These are phyloP conservation scores for Tonatia bakeri DNA, from an alignment of 2,113 vertebrate genomes.

Conservation along the genomic window DNA sequence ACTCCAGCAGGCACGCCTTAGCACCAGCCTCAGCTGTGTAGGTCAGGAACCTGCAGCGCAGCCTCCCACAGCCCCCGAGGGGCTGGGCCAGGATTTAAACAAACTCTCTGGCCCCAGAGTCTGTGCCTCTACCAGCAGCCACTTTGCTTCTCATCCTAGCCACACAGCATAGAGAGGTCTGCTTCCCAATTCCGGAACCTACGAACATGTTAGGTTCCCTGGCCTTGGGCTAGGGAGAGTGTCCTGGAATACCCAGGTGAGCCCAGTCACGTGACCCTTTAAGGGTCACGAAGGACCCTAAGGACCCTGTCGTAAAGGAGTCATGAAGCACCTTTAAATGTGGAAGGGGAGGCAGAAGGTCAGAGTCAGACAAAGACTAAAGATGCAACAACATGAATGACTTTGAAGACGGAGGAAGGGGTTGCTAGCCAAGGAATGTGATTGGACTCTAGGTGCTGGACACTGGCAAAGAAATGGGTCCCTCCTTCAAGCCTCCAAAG, in stretches of 20 bases:
- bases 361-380: background rate
- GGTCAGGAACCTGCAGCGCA: background rate
- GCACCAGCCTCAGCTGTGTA: background rate
- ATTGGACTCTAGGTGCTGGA: rapidly evolving
- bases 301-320: too few relatives aligned
- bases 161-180: rapidly evolving
- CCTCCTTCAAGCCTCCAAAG: background rate
- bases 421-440: rapidly evolving
- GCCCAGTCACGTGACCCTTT: too few relatives aligned
- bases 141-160: background rate
- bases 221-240: background rate
- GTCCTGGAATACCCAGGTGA: background rate
- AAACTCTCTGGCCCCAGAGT: background rate
- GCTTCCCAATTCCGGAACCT: rapidly evolving
- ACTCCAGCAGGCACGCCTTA: rapidly evolving
- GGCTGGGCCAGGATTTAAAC: background rate
- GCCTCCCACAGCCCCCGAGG: background rate
- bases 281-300: too few relatives aligned
- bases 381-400: rapidly evolving
- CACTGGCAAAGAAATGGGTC: rapidly evolving
- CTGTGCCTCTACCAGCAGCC: background rate
- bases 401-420: rapidly evolving
- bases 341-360: background rate
- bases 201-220: rapidly evolving
- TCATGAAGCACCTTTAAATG: background rate